These are phyloP conservation scores for Micrasema longulum DNA, from an alignment of 1,140 invertebrate species.

Conservation along the genomic window DNA sequence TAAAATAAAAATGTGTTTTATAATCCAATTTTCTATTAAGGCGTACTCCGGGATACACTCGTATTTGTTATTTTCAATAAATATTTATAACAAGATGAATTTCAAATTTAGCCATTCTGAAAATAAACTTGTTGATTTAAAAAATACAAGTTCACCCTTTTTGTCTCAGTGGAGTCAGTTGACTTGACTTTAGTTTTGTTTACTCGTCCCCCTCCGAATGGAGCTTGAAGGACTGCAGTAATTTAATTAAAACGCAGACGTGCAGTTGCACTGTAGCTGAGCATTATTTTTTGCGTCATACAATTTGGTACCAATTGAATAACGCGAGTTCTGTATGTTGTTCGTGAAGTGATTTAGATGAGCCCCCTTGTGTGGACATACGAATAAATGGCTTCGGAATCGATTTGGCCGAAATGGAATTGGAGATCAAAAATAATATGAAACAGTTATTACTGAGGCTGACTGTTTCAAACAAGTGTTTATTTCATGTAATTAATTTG, in stretches of 20 bases:
- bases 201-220: not conserved
- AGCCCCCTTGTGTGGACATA: constrained; percentile 1
- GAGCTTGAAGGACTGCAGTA: constrained; percentile 51
- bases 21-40: no score
- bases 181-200: not conserved
- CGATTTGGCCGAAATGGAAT: no score
- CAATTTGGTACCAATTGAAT: constrained; percentile 35
- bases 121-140: no score
- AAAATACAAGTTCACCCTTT: not conserved
- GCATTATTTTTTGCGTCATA: constrained; percentile 47
- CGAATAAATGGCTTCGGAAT: not conserved
- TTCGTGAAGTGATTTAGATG: constrained; percentile 17
- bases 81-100: no score
- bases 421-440: not conserved
- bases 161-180: not conserved
- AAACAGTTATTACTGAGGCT: not conserved
- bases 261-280: constrained; percentile 33
- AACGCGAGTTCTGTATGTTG: constrained; percentile 12
- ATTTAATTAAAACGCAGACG: constrained; percentile 52
- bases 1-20: no score
- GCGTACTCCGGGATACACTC: no score
- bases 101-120: no score
- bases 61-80: no score
- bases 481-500: no score
- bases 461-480: no score